Conservation (phyloP, 2,113 vertebrate species). For the Furnarius figulus region DNA sequence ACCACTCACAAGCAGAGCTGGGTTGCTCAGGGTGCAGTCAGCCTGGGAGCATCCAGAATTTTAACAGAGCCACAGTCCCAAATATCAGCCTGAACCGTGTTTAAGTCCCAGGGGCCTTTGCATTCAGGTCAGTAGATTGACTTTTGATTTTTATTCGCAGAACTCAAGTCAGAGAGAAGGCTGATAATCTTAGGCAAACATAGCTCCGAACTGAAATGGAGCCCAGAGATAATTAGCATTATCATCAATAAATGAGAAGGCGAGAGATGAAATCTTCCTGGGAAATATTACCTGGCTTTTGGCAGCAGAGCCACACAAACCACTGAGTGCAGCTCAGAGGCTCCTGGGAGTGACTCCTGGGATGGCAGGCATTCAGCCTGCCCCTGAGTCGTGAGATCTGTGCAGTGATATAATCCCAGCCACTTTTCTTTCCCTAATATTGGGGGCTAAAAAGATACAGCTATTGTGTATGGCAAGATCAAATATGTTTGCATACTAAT, state of each 20-base stretch:
- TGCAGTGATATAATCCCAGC: neutral
- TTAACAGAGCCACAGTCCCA: neutral
- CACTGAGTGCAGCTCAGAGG: neutral
- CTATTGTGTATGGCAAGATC: neutral
- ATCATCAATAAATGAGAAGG: neutral
- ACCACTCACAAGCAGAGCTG: neutral
- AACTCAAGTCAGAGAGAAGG: neutral
- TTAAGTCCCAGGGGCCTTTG: neutral
- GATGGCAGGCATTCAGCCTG: neutral
- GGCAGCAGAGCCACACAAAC: neutral
- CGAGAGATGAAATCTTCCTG: neutral
- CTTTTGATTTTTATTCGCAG: neutral
- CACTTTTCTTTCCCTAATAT: neutral
- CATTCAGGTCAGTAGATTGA: neutral
- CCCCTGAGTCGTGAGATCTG: neutral
- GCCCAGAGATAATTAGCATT: conserved; percentile 8
- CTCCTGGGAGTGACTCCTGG: neutral
- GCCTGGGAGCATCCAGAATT: neutral
- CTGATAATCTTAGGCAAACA: neutral
- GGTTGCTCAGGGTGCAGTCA: neutral
- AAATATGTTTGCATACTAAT: neutral
- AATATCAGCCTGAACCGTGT: neutral
- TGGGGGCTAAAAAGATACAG: neutral
- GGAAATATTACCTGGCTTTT: neutral
- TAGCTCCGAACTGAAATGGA: neutral